A percentile compares a stretch with the other conserved stretches of the same genome.
phyloP scores from a whole-genome alignment of 2,888 invertebrate species.

The Drosophila pegasa region DNA sequence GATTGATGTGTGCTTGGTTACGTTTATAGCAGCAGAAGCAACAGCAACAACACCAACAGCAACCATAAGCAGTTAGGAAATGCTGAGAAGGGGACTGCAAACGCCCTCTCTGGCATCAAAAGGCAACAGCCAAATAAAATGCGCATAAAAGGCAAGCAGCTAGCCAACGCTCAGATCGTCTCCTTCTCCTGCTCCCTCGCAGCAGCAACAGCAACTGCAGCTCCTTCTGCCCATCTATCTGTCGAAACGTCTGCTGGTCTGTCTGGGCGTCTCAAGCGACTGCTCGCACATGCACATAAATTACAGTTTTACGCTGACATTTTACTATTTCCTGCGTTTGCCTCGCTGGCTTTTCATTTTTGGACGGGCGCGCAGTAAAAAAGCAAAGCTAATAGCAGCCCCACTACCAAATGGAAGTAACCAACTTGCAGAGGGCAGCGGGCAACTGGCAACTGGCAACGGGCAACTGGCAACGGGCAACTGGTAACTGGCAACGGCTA shows the following conservation, averaged over 20 bases:
- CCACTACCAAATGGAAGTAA: slow-evolving; percentile 25
- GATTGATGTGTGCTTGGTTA: slow-evolving; percentile 67
- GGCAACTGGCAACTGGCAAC: slow-evolving; percentile 16
- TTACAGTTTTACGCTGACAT: slow-evolving; percentile 81
- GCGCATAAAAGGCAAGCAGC: slow-evolving; percentile 62
- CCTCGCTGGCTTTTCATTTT: slow-evolving; percentile 75
- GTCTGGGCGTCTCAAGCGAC: slow-evolving; percentile 28
- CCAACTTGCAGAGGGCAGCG: slow-evolving; percentile 1
- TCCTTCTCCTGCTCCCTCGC: background rate
- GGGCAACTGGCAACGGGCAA: slow-evolving; percentile 22
- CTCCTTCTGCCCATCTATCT: background rate
- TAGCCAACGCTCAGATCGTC: background rate
- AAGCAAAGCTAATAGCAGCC: slow-evolving; percentile 71
- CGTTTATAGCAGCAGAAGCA: slow-evolving; percentile 33
- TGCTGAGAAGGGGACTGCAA: background rate
- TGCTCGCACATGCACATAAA: slow-evolving; percentile 75
- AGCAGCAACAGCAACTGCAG: background rate
- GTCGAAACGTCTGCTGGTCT: background rate
- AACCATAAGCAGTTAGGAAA: slow-evolving; percentile 15
- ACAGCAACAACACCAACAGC: slow-evolving; percentile 19
- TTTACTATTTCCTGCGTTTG: slow-evolving; percentile 74
- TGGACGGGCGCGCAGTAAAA: slow-evolving; percentile 66
- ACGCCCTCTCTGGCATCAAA: slow-evolving; percentile 53
- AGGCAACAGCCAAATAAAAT: slow-evolving; percentile 68
- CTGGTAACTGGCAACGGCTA: slow-evolving; percentile 38